Evolutionary conservation across 2,797 vertebrate species (phyloP), one percentile per base, ranked within the genome.

Genomic region (Parotocinclus haroldoi): DNA sequence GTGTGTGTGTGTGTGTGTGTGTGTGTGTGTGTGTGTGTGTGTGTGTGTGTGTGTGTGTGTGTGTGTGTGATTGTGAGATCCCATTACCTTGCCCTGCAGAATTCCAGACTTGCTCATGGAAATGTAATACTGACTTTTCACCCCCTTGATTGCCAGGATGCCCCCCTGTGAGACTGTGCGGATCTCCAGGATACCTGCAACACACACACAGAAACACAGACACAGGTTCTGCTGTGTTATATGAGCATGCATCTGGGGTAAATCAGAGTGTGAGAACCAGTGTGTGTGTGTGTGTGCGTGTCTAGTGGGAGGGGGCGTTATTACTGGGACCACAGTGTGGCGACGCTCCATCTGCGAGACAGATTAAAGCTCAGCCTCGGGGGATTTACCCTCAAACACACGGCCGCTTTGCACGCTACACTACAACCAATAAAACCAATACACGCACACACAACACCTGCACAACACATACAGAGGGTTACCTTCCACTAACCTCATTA

Each of bases 111-210:
- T 95, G 84, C 89, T 97, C 96, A 99, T 99, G 73, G 92, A 93
- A 83, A 99, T 91, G 54, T 96, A 99, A 68, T 92, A 94, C 89
- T 98, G 95, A 83, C 96, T 99, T 85, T 97, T 95, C 75, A 99
- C 88, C 57, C 96, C 96, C 89, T 97, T 98, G 82, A 99, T 98
- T 74, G 96, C 96, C 84, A 99, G 92, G 78, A 98, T 87, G 66
- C 96, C 93, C 67, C 95, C 95, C 81, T 98, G 93, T 10, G 93
- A 95, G 82, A 99, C 95, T 1, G 96, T 98, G 86, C 95, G 91
- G 84, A 98, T 98, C 91, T 99, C 96, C 82, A 99, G 91, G 82
- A 99, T 94, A 89, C 95, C 96, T 99, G 90, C 65, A 87, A 87
- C 76, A 80, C 74, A 78, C 19, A 77, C 63, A 78, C 63, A 36